A percentile compares a stretch with the other conserved stretches of the same genome.
Conservation (phyloP, 2,113 vertebrate genomes). For the Dolichallabes microphthalmus region DNA sequence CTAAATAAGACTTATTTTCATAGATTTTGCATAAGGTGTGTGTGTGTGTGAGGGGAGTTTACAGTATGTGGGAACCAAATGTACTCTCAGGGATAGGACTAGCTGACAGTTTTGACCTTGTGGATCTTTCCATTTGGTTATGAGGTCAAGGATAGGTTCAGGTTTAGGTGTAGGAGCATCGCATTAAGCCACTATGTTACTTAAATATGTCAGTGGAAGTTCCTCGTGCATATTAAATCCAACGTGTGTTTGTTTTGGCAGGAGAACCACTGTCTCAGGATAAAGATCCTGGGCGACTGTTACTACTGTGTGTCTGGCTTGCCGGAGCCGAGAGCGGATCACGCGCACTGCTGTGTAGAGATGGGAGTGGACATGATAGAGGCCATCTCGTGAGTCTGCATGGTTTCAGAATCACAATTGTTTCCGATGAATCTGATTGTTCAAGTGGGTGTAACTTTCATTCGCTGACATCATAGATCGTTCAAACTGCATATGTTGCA, state of each 20-base stretch:
- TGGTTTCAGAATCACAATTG: not conserved
- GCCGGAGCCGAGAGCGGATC: constrained; percentile 88
- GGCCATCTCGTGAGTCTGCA: constrained; percentile 87
- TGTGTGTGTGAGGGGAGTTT: not conserved
- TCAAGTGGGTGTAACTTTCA: too few relatives aligned
- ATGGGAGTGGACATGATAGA: constrained; percentile 99
- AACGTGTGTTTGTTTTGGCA: constrained; percentile 57
- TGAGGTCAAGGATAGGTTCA: not conserved
- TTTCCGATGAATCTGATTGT: not conserved
- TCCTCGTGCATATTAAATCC: not conserved
- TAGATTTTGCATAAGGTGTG: not conserved
- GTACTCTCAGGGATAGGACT: not conserved
- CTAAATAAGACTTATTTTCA: not conserved
- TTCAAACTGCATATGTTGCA: too few relatives aligned
- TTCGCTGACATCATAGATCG: too few relatives aligned
- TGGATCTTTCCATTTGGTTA: not conserved
- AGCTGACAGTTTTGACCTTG: not conserved
- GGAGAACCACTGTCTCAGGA: constrained; percentile 96
- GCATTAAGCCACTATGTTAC: not conserved
- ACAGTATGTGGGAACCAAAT: not conserved
- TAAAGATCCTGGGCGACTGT: constrained; percentile 96
- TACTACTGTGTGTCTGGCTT: constrained; percentile 96
- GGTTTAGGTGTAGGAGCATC: not conserved
- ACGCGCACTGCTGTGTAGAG: constrained; percentile 96
- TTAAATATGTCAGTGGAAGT: not conserved